Evolutionary conservation across 1,140 invertebrate genomes (phyloP).

Genomic region (Eupeodes corollae): DNA sequence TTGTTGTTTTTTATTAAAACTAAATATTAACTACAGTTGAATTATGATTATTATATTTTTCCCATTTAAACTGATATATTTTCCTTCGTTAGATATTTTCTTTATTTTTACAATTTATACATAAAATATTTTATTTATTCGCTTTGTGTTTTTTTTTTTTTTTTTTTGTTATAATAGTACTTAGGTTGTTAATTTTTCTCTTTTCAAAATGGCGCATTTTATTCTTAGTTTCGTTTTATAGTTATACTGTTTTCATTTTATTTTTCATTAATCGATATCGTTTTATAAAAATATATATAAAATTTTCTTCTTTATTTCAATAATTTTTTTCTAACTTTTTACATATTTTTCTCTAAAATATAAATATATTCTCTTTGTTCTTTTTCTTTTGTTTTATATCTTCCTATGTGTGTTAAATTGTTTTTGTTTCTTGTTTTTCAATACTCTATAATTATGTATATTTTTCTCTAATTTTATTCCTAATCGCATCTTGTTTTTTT

Average conservation of each 20-base stretch:
- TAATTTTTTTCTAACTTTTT: background rate
- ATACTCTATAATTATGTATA: background rate
- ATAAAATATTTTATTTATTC: too few relatives aligned
- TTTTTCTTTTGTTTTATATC: slow-evolving; percentile 13
- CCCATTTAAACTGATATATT: too few relatives aligned
- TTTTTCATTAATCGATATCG: too few relatives aligned
- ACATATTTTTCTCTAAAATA: background rate
- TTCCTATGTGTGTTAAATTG: slow-evolving; percentile 7
- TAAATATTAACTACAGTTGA: too few relatives aligned
- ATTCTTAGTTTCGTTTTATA: slow-evolving; percentile 4
- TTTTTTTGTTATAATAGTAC: too few relatives aligned
- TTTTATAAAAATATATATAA: slow-evolving; percentile 30
- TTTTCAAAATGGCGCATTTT: background rate
- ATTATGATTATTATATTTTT: too few relatives aligned
- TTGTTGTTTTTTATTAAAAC: too few relatives aligned
- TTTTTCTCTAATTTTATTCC: background rate
- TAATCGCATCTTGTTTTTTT: background rate
- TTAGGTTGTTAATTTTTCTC: too few relatives aligned
- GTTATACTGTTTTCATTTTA: too few relatives aligned
- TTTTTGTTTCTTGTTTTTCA: slow-evolving; percentile 10
- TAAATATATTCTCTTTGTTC: slow-evolving; percentile 3
- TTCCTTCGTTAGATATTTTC: too few relatives aligned
- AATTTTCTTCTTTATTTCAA: slow-evolving; percentile 10
- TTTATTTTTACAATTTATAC: too few relatives aligned
- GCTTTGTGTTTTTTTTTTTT: too few relatives aligned